Evolutionary conservation across 30 jellyfish, hydroid and myxozoan species (phyloP).

Genomic region (Turritopsis rubra): DNA sequence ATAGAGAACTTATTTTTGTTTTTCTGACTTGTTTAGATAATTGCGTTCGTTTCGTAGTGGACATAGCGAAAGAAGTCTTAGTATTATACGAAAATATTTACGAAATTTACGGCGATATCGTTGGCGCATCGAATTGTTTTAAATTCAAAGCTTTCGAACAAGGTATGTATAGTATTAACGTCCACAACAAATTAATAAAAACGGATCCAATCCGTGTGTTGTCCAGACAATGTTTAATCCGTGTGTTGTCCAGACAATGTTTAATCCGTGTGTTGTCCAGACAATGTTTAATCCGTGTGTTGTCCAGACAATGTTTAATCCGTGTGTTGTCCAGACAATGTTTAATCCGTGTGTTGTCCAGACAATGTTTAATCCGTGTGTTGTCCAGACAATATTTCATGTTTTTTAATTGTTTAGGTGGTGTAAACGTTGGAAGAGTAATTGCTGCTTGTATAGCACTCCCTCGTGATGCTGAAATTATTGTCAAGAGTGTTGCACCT

Average conservation of each 20-base stretch:
- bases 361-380: no score
- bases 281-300: no score
- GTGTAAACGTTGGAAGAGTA: slow-evolving; percentile 86
- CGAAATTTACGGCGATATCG: slow-evolving; percentile 92
- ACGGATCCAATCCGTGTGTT: background rate
- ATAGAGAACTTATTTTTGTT: no score
- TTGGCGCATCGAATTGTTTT: slow-evolving; percentile 76
- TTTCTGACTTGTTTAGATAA: no score
- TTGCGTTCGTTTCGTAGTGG: slow-evolving; percentile 77
- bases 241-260: no score
- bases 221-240: no score
- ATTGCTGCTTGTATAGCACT: slow-evolving; percentile 69
- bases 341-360: no score
- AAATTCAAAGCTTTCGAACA: slow-evolving; percentile 74
- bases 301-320: no score
- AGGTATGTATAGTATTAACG: slow-evolving; percentile 43
- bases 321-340: no score
- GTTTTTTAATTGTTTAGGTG: no score
- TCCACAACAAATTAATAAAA: background rate
- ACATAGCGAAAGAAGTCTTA: slow-evolving; percentile 57
- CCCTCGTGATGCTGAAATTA: slow-evolving; percentile 18
- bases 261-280: no score
- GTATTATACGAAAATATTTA: slow-evolving; percentile 76
- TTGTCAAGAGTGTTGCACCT: background rate
- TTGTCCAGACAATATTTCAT: background rate